phyloP scores from a whole-genome alignment of 2,888 invertebrate species.

The Strigamia crassipes region DNA sequence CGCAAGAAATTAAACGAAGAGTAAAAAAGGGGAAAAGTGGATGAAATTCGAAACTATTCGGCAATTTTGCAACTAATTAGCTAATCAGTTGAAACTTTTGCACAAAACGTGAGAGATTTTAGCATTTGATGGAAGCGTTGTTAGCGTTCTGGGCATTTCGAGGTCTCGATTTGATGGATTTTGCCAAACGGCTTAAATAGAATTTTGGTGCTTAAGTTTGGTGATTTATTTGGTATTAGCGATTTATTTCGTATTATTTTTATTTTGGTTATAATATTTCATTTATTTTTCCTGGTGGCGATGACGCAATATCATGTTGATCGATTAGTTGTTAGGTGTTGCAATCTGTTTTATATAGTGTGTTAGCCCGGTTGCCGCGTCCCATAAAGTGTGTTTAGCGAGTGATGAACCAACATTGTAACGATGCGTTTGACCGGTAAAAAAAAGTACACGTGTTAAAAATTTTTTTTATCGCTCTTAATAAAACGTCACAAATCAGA shows the following conservation, averaged over 20 bases:
- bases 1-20: background rate
- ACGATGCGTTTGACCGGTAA: constrained; percentile 11
- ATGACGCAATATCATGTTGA: constrained; percentile 5
- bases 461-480: background rate
- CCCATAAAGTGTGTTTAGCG: constrained; percentile 15
- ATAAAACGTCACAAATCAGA: constrained; percentile 23
- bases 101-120: no score
- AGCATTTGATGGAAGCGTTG: no score
- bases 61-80: no score
- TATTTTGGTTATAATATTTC: background rate
- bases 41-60: no score
- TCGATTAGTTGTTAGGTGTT: constrained; percentile 1
- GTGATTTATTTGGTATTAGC: background rate
- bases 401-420: constrained; percentile 11
- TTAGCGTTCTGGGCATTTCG: no score
- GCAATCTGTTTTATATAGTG: constrained; percentile 22
- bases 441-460: constrained; percentile 13
- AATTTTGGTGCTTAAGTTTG: background rate
- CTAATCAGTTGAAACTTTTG: no score
- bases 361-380: constrained; percentile 13
- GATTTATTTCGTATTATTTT: background rate
- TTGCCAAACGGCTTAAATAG: background rate
- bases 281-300: background rate
- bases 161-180: background rate
- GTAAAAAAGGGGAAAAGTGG: background rate